Evolutionary conservation across 1,140 invertebrate species (phyloP), one percentile per base, ranked within the genome.

Genomic region (Caenorhabditis brenneri): DNA sequence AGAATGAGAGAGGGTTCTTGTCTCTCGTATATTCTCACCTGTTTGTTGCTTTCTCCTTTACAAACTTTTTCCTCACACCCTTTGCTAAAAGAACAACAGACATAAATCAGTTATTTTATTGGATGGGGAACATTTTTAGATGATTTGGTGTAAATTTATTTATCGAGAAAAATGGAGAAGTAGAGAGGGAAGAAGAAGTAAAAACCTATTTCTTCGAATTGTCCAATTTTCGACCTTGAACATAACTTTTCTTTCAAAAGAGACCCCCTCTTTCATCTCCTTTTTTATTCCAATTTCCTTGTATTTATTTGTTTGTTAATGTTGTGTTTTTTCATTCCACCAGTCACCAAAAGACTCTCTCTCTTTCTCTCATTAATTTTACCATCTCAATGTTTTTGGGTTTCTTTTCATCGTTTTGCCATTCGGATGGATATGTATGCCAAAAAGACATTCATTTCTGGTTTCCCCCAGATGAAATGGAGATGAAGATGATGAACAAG

Each of bases 281-380:
- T 74, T 74, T 74, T 74, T 42, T 42, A 74, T 42, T 46, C 36
- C 36, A 74, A 22, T 74, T 42, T 74, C 22, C n/a, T 24, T 39
- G n/a, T 74, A 46, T 74, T 74, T 74, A 42, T 74, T 74, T 74
- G 36, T 39, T 74, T 74, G 65, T 42, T 42, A 74, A 74, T 65
- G 31, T 36, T 29, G 29, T 65, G 58, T 36, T 65, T 55, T 55
- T 24, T n/a, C 15, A 22, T n/a, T n/a, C n/a, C 7, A 51, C 49
- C 19, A 51, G 49, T 51, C n/a, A n/a, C n/a, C n/a, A 51, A 9
- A 29, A 7, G 24, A 9, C 10, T 58, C 53, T 51, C 19, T n/a
- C 16, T 7, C n/a, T 51, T 4, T 46, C 16, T 4, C 4, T 4
- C 6, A 55, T 19, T 15, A 42, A 24, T 24, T 74, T 42, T 42